Percentiles rank a stretch among this genome's conserved stretches.
These are phyloP conservation scores for Antidorcas marsupialis DNA, from an alignment of 2,113 vertebrate species.

Conservation along the genomic window DNA sequence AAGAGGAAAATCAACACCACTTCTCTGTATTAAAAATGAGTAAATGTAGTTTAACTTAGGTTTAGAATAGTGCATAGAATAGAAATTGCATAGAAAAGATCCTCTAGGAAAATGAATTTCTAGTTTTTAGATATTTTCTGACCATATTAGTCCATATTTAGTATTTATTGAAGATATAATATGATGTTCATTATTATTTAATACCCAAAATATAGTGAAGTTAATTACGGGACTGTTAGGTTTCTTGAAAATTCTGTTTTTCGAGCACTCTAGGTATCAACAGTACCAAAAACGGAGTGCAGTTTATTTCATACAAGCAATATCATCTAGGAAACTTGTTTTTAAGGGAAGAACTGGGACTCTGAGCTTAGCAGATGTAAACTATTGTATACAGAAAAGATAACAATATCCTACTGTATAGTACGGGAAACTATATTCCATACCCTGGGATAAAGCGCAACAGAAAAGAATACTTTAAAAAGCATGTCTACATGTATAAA, in stretches of 20 bases:
- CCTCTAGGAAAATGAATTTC: background rate
- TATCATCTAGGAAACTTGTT: background rate
- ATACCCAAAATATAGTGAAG: background rate
- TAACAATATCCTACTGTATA: background rate
- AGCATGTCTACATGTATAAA: background rate
- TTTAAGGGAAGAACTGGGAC: background rate
- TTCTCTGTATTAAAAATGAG: conserved; percentile 77
- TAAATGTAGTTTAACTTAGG: conserved; percentile 36
- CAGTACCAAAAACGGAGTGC: background rate
- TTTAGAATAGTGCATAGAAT: background rate
- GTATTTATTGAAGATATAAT: background rate
- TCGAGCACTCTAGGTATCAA: background rate
- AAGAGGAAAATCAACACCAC: conserved; percentile 49
- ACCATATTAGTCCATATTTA: background rate
- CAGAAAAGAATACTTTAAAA: background rate
- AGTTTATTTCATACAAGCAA: background rate
- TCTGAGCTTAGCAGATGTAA: background rate
- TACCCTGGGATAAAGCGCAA: background rate
- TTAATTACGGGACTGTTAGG: background rate
- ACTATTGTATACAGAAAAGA: background rate
- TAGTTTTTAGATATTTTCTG: conserved; percentile 9
- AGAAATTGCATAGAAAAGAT: background rate
- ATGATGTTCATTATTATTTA: background rate
- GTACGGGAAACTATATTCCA: background rate
- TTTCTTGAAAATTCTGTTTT: background rate